Base-by-base conservation (phyloP, 2,797 vertebrate genomes). In the Phrynocephalus vlangalii region DNA sequence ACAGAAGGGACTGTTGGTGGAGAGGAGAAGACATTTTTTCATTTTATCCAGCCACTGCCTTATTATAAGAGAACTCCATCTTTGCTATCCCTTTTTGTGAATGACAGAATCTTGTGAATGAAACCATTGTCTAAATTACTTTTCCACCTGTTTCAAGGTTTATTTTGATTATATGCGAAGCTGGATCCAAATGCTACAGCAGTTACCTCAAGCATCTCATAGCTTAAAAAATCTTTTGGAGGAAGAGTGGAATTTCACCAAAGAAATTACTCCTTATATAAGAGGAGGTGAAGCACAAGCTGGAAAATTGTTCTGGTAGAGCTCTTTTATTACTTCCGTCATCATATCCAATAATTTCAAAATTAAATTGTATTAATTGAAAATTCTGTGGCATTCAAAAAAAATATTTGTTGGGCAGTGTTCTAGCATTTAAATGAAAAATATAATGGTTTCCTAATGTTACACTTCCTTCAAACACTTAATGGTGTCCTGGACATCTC, bases 161-260 rank as follows among this genome's bases (percentile, higher is more conserved):
- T 99, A 99, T 95, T 99, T 99, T 95, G 98, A 98, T 96, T 99
- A 99, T 96, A 99, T 99, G 99, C 97, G 98, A 95, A 99, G 98
- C 96, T 99, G 99, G 99, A 99, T 99, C 95, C 97, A 98, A 96
- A 99, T 99, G 99, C 96, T 99, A 86, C 99, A 99, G 97, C 98
- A 99, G 94, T 97, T 99, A 96, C 99, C 99, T 94, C 99, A 99
- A 93, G 99, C 99, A 0, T 99, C 99, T 85, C 99, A 99, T 96
- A 99, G 99, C 93, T 96, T 99, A 95, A 99, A 99, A 97, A 99
- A 99, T 95, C 97, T 99, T 18, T 95, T 99, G 84, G 99, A 99
- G 90, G 98, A 99, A 94, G 99, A 99, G 95, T 99, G 99, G 99
- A 97, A 99, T 96, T 99, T 99, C 96, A 99, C 98, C 93, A 99